Base-by-base conservation (phyloP, 2,797 vertebrate genomes). In the Jordanella pulchra region DNA sequence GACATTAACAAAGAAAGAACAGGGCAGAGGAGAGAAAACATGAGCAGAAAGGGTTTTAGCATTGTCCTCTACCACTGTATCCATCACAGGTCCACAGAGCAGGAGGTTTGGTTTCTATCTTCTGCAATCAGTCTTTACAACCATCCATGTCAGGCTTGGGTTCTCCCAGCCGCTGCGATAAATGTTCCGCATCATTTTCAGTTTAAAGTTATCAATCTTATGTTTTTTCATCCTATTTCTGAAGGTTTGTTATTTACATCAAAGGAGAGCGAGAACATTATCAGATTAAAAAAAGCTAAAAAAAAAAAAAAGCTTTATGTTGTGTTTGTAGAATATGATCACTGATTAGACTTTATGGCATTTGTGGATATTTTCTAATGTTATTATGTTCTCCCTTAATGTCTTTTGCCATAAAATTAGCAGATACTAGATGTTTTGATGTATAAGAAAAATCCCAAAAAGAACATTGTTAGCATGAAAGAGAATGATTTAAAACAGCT, bases 1-100 rank as follows among this genome's bases (percentile, higher is more conserved):
- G 82, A 92, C 83, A 85, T 72, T 81, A 89, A 86, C 79, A 74
- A 6, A 35, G 84, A 71, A 76, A 44, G 82, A 90, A 78, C 1
- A 14, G 42, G 45, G 48, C 4, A 58, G 53, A 67, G 72, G 72
- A 72, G 39, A 76, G 69, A 64, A 77, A 72, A 60, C 78, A 79
- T 77, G 72, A 71, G 75, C 35, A 11, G 68, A 51, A 32, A 71
- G 79, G 79, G 74, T 81, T 82, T 58, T 71, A 84, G 69, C 72
- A 54, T 76, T 73, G 14, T 76, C 51, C 32, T 69, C 69, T 32
- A 42, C 73, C 71, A 76, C 12, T 21, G 60, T 65, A 76, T 84
- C 78, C 78, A 55, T 84, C 77, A 71, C 79, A 54, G 75, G 39
- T 69, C 76, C 70, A 47, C 56, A 30, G 42, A 77, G 71, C 61